Evolutionary conservation across 2,888 invertebrate species (phyloP), one percentile per base, ranked within the genome.

Genomic region (Myathropa florea): DNA sequence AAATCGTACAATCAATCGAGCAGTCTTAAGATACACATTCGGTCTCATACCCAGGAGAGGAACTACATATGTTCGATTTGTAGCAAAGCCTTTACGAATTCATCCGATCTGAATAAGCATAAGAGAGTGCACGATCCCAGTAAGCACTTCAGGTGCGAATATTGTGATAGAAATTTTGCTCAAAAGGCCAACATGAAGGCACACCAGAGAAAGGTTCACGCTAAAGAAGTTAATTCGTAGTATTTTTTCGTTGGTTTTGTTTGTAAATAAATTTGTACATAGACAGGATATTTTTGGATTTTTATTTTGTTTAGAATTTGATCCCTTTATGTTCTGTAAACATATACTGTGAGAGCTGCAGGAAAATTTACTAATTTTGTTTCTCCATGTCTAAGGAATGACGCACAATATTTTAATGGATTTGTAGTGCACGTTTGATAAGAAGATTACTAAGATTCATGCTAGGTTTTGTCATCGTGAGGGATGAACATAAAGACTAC

Each of bases 11-110:
- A 72, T 72, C 90, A 90, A 73, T 88, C 89, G 6, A 83, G 89
- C 68, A 83, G 89, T 1, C 78, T 90, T 9, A 90, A 88, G 63
- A 85, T 89, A 4, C 90, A 90, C 64, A 86, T 90, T 4, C 80
- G 90, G 1, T 84, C 88, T 0, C 90, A 90, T 57, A 90, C 90
- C 0, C 85, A 89, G 24, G 90, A 90, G 73, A 83, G 88, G 14
- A 89, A 89, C 75, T 89, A 89, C 55, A n/a, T 68, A 0, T 90
- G 90, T 59, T 30, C 63, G 1, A 59, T 81, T 1, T 90, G 90
- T 53, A 23, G 60, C 0, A 90, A 89, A 33, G 67, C 28, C 6
- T 90, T 90, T 36, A 89, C 89, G 26, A 89, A 88, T 75, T 84
- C 89, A 0, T 87, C 89, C 0, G 89, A 89, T 78, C 72, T 90